Evolutionary conservation across 2,888 invertebrate genomes (phyloP).

Genomic region (Limnephilus marmoratus): DNA sequence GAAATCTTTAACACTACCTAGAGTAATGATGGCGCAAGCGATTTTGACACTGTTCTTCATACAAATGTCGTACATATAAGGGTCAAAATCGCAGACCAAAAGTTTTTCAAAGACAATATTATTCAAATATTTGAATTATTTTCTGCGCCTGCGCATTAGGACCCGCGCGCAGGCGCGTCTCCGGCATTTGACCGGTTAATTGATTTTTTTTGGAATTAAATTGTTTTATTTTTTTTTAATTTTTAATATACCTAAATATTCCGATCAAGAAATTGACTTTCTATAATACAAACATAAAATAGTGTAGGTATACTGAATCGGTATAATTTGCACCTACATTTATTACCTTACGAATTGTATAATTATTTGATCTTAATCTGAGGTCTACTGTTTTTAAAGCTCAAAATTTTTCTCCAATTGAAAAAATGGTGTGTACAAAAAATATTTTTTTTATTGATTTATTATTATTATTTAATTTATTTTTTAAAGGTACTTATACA

Average conservation of each 20-base stretch:
- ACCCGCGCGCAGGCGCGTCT: too few species aligned
- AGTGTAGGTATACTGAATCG: neutral
- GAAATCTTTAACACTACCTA: too few species aligned
- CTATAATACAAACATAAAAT: neutral
- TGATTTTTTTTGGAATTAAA: too few species aligned
- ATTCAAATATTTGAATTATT: too few species aligned
- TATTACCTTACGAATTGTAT: neutral
- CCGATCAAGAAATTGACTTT: neutral
- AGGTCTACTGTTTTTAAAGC: neutral
- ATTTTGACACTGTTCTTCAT: too few species aligned
- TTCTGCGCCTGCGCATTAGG: too few species aligned
- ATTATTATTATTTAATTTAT: neutral
- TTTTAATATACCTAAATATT: neutral
- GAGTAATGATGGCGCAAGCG: too few species aligned
- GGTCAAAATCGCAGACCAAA: too few species aligned
- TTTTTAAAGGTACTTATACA: neutral
- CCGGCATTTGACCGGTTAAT: too few species aligned
- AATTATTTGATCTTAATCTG: neutral
- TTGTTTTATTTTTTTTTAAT: neutral
- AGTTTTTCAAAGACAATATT: too few species aligned
- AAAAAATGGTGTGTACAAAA: neutral
- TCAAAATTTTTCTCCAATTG: neutral
- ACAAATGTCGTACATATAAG: too few species aligned
- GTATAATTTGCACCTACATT: neutral
- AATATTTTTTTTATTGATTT: neutral